Conservation (phyloP, 2,797 vertebrate genomes). For the Rhinatrema bivittatum region DNA sequence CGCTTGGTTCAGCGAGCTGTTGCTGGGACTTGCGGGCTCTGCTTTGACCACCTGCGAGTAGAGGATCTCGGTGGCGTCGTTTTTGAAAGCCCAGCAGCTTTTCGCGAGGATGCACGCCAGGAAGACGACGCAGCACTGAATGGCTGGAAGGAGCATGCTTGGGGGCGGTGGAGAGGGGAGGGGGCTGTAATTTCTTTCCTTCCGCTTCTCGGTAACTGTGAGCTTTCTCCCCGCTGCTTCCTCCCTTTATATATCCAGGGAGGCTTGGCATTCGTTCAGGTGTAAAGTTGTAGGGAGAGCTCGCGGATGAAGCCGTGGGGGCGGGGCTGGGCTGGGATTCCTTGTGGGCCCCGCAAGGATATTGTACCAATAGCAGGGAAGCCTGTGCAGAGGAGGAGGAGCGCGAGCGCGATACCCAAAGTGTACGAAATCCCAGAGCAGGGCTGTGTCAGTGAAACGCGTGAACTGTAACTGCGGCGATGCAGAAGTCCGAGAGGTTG, state of each 20-base stretch:
- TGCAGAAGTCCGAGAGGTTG: constrained; percentile 11
- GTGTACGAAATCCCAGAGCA: constrained; percentile 23
- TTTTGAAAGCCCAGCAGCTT: constrained; percentile 77
- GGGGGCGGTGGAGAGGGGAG: constrained; percentile 18
- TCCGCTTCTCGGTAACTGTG: constrained; percentile 46
- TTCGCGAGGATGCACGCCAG: constrained; percentile 70
- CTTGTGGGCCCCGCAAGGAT: constrained; percentile 40
- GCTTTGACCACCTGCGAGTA: constrained; percentile 66
- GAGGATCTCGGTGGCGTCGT: constrained; percentile 87
- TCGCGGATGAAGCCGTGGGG: constrained; percentile 61
- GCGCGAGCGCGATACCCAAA: constrained; percentile 26
- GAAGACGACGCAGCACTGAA: constrained; percentile 65
- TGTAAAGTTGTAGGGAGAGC: constrained; percentile 65
- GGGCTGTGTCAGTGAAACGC: constrained; percentile 24
- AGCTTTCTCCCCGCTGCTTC: constrained; percentile 38
- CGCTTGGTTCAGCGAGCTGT: constrained; percentile 82
- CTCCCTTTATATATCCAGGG: constrained; percentile 63
- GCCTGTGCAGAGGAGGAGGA: constrained; percentile 49
- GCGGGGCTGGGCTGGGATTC: constrained; percentile 54
- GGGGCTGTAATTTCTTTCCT: constrained; percentile 27
- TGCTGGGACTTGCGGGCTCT: constrained; percentile 57
- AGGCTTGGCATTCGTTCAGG: constrained; percentile 74
- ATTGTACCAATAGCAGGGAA: constrained; percentile 53
- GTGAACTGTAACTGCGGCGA: too few species aligned
- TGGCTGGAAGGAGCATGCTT: constrained; percentile 67